Percentiles rank a stretch among this genome's conserved stretches.
Conservation (phyloP, 2,113 vertebrate species). For the Aegypius monachus region DNA sequence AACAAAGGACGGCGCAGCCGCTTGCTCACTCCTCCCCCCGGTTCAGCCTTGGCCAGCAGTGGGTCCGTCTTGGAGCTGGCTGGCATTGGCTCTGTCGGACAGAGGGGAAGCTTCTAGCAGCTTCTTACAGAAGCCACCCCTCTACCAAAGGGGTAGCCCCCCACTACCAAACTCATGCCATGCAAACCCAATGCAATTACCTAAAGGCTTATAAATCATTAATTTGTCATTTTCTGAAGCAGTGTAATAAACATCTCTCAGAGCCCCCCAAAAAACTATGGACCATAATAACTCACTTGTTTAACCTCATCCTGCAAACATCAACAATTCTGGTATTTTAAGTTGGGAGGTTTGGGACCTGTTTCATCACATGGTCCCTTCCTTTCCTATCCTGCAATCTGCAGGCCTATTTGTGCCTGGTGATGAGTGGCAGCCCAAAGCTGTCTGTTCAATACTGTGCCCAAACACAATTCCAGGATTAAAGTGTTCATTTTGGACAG, state of each 20-base stretch:
- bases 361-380: not conserved
- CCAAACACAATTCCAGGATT: not conserved
- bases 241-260: not conserved
- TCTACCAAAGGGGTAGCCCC: too few species aligned
- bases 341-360: not conserved
- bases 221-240: not conserved
- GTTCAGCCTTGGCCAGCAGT: too few species aligned
- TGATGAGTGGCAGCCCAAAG: not conserved
- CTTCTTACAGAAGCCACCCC: too few species aligned
- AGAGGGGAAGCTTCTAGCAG: too few species aligned
- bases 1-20: too few species aligned
- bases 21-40: too few species aligned
- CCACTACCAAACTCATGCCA: too few species aligned
- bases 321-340: not conserved
- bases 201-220: not conserved
- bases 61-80: rapidly evolving
- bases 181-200: not conserved
- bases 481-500: not conserved
- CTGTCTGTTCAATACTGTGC: not conserved
- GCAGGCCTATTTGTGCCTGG: not conserved
- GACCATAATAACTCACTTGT: not conserved
- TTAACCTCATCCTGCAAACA: not conserved
- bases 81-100: too few species aligned
- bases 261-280: not conserved
- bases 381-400: not conserved